phyloP scores from a whole-genome alignment of 2,797 vertebrate genomes.

The Prionace glauca region DNA sequence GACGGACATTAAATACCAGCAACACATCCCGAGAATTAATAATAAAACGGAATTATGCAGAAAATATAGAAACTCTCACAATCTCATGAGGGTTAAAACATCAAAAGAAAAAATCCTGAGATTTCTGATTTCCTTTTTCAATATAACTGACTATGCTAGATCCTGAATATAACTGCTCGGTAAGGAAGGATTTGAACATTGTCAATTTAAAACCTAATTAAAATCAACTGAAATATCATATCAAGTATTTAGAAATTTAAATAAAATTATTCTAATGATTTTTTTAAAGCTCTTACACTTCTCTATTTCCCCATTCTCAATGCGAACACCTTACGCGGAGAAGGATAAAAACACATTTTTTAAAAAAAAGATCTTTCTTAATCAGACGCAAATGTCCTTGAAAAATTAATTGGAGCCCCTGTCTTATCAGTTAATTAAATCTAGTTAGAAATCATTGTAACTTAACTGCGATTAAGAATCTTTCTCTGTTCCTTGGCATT shows the following conservation, averaged over 20 bases:
- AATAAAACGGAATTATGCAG: neutral
- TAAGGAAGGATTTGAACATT: conserved; percentile 18
- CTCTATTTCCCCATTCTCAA: conserved; percentile 22
- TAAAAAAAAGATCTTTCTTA: conserved; percentile 75
- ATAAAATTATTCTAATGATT: conserved; percentile 35
- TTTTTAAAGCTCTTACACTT: conserved; percentile 26
- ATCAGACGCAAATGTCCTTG: conserved; percentile 99
- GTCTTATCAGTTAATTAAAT: conserved; percentile 99
- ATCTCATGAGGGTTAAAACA: conserved; percentile 32
- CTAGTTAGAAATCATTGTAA: conserved; percentile 84
- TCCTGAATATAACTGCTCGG: conserved; percentile 3
- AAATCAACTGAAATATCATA: conserved; percentile 29
- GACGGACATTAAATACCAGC: neutral
- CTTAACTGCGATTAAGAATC: conserved; percentile 37
- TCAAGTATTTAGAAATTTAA: conserved; percentile 32
- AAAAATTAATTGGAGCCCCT: conserved; percentile 99
- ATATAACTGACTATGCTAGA: conserved; percentile 18
- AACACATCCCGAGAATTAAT: neutral
- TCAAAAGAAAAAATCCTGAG: conserved; percentile 19
- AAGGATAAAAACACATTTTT: neutral
- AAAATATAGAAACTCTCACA: neutral
- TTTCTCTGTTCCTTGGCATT: conserved; percentile 38
- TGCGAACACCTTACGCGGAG: neutral
- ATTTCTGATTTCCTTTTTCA: conserved; percentile 17
- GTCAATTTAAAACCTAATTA: conserved; percentile 35